These are phyloP conservation scores for Cantharis rustica DNA, from an alignment of 2,888 invertebrate genomes.

Conservation along the genomic window DNA sequence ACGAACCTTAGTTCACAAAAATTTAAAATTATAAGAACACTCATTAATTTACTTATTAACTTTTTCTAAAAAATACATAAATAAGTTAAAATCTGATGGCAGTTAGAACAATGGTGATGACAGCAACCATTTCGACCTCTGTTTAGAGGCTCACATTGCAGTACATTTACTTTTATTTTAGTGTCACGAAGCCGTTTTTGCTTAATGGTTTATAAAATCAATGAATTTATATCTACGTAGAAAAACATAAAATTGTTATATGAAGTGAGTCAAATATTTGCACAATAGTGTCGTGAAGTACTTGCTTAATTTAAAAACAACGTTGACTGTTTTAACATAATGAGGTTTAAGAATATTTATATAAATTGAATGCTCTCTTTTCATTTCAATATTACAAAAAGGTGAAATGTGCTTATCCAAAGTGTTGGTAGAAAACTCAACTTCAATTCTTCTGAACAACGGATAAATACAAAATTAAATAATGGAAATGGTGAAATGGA, in stretches of 20 bases:
- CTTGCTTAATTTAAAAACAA: constrained; percentile 9
- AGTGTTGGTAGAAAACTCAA: constrained; percentile 2
- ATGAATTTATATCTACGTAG: constrained; percentile 43
- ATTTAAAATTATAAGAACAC: not conserved
- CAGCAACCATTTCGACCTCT: constrained; percentile 35
- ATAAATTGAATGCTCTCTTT: not conserved
- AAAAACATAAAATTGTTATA: constrained; percentile 39
- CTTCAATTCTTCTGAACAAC: constrained; percentile 11
- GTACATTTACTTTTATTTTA: constrained; percentile 48
- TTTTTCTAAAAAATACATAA: not conserved
- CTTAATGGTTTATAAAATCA: constrained; percentile 47
- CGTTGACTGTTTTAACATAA: not conserved
- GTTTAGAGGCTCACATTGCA: constrained; percentile 43
- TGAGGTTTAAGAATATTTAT: not conserved
- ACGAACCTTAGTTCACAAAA: not conserved
- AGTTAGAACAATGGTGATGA: constrained; percentile 19
- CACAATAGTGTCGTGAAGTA: constrained; percentile 20
- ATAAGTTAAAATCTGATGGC: not conserved
- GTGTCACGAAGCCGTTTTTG: constrained; percentile 44
- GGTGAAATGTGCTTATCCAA: not conserved
- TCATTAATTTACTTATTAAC: not conserved
- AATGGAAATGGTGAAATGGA: constrained; percentile 49
- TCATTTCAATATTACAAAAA: not conserved
- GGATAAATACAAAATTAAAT: constrained; percentile 30
- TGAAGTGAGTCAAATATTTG: constrained; percentile 25